A percentile compares a stretch with the other conserved stretches of the same genome.
Evolutionary conservation across 2,797 vertebrate species (phyloP).

Genomic region (Chaenodraco wilsoni): DNA sequence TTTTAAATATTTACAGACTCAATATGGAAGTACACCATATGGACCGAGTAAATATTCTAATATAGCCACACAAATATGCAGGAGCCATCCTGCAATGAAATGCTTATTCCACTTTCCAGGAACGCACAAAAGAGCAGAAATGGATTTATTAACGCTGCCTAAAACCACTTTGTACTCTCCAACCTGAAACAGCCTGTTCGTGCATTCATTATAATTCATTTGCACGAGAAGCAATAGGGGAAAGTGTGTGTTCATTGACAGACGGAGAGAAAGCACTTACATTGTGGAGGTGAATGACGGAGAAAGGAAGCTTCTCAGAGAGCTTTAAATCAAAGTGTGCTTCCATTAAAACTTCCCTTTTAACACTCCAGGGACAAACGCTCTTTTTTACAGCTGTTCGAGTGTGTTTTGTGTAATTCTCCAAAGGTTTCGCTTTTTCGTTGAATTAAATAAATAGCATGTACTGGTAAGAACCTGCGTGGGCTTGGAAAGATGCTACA

Average conservation of each 20-base stretch:
- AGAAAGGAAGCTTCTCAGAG: slow-evolving; percentile 12
- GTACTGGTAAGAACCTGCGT: slow-evolving; percentile 14
- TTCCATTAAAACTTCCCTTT: slow-evolving; percentile 54
- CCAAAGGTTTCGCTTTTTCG: slow-evolving; percentile 47
- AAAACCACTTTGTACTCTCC: slow-evolving; percentile 49
- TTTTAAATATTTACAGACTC: not conserved
- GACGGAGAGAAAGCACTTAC: slow-evolving; percentile 52
- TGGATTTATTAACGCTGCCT: slow-evolving; percentile 56
- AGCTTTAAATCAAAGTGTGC: slow-evolving; percentile 49
- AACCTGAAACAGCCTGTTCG: slow-evolving; percentile 33
- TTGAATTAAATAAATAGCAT: slow-evolving; percentile 45
- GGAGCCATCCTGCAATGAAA: slow-evolving; percentile 33
- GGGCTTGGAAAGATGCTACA: slow-evolving; percentile 25
- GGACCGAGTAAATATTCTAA: slow-evolving; percentile 39
- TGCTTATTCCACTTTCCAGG: slow-evolving; percentile 38
- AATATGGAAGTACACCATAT: slow-evolving; percentile 14
- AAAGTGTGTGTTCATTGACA: slow-evolving; percentile 37
- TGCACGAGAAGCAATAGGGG: slow-evolving; percentile 23
- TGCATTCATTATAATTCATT: slow-evolving; percentile 52
- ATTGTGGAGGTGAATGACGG: slow-evolving; percentile 23
- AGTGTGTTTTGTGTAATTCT: slow-evolving; percentile 38
- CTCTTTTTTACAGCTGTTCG: slow-evolving; percentile 30
- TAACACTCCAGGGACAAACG: slow-evolving; percentile 37
- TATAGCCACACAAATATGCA: slow-evolving; percentile 38
- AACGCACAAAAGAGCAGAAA: slow-evolving; percentile 41